phyloP scores from a whole-genome alignment of 2,797 vertebrate genomes.

The Leptodactylus fallax region DNA sequence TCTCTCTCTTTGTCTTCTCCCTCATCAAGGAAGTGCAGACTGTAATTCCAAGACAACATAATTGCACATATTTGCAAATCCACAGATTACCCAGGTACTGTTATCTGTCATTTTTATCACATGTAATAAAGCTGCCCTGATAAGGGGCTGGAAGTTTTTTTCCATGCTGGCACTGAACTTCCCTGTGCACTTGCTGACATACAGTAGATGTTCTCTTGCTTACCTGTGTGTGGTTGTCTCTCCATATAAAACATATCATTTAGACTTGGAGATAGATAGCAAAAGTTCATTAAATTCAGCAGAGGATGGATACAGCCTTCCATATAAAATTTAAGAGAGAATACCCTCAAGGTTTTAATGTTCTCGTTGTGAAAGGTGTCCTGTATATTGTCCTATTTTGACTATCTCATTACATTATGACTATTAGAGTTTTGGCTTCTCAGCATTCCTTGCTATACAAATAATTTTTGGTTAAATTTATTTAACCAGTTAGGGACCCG shows the following conservation, averaged over 20 bases:
- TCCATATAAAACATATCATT: conserved; percentile 22
- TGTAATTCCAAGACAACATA: conserved; percentile 9
- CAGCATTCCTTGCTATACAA: not conserved
- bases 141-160: not conserved
- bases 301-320: not conserved
- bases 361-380: not conserved
- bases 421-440: not conserved
- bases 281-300: conserved; percentile 4
- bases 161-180: not conserved
- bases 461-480: not conserved
- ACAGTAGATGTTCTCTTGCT: not conserved
- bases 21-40: not conserved
- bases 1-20: not conserved
- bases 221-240: not conserved
- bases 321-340: not conserved
- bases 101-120: conserved; percentile 3
- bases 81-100: not conserved
- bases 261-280: not conserved
- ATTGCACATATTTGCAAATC: conserved; percentile 14
- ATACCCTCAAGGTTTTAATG: not conserved
- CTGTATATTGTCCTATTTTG: not conserved
- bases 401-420: not conserved
- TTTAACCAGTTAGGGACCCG: not conserved
- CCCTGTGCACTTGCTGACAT: not conserved
- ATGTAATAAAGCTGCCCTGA: not conserved